Percentiles rank a stretch among this genome's conserved stretches.
These are phyloP conservation scores for Acrobeloides nanus DNA, from an alignment of 2,888 invertebrate genomes.

Conservation along the genomic window DNA sequence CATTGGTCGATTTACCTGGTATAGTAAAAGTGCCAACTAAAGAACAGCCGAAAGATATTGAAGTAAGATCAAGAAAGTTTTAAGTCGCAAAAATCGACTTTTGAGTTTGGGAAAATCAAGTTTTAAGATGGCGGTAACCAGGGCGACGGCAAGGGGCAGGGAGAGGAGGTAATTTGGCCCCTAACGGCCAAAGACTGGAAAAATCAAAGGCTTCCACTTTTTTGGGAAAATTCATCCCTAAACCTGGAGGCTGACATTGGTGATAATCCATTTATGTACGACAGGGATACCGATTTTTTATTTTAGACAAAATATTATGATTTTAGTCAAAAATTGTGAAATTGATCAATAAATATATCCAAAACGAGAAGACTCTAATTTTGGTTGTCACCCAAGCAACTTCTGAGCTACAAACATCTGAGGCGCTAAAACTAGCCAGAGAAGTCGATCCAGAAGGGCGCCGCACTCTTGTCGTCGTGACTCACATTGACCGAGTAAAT, in stretches of 20 bases:
- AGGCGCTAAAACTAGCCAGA: not conserved
- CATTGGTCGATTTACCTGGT: not conserved
- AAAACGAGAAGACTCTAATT: not conserved
- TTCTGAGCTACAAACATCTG: not conserved
- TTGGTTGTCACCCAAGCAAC: not conserved
- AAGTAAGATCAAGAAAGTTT: not conserved
- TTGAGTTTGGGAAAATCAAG: not conserved
- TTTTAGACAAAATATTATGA: no score
- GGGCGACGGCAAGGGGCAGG: no score
- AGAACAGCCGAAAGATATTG: not conserved
- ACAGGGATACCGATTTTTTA: no score
- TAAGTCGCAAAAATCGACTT: not conserved
- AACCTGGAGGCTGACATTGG: no score
- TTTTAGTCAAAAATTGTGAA: not conserved
- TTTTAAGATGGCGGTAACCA: no score
- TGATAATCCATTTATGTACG: no score
- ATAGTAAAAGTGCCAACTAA: not conserved
- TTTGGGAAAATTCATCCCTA: no score
- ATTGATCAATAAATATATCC: not conserved
- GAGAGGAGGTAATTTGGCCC: no score
- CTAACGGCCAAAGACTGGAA: no score
- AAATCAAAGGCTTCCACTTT: no score
- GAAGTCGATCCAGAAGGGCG: not conserved
- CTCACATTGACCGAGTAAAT: not conserved
- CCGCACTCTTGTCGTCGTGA: not conserved